Conservation (phyloP, 2,888 invertebrate genomes). For the Brachypalpus laphriformis region DNA sequence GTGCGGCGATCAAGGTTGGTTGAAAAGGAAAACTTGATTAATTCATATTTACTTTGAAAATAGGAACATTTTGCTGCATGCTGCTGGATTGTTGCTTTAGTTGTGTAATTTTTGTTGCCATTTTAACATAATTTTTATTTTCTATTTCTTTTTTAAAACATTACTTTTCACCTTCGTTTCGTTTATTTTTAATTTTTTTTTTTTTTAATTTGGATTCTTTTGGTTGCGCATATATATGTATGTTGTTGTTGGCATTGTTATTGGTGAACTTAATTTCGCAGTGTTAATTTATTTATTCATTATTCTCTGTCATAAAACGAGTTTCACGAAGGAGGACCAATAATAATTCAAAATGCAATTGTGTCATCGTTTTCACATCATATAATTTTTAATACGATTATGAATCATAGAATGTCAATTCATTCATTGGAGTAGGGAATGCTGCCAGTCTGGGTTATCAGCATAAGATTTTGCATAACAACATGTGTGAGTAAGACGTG, state of each 20-base stretch:
- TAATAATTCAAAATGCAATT: background rate
- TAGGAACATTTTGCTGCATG: slow-evolving; percentile 60
- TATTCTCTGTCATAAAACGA: background rate
- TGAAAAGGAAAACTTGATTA: slow-evolving; percentile 1
- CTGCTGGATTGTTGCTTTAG: slow-evolving; percentile 62
- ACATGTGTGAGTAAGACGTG: no score
- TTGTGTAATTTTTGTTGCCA: slow-evolving; percentile 48
- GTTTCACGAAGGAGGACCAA: no score
- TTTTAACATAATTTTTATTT: slow-evolving; percentile 19
- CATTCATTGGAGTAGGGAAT: no score
- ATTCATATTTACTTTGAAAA: slow-evolving; percentile 25
- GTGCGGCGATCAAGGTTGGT: slow-evolving; percentile 85
- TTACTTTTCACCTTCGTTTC: slow-evolving; percentile 24
- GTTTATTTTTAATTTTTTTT: no score
- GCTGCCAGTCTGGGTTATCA: no score
- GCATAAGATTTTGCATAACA: no score
- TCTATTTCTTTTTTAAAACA: slow-evolving; percentile 8
- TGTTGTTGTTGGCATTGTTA: slow-evolving; percentile 35
- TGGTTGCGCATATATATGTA: slow-evolving; percentile 14
- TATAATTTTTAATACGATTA: no score
- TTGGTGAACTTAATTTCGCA: background rate
- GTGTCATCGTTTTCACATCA: background rate
- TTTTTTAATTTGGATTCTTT: slow-evolving; percentile 24
- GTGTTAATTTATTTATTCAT: background rate
- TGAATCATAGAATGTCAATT: no score